Conservation (phyloP, 2,888 invertebrate species). For the Dimorphilus gyrociliatus region DNA sequence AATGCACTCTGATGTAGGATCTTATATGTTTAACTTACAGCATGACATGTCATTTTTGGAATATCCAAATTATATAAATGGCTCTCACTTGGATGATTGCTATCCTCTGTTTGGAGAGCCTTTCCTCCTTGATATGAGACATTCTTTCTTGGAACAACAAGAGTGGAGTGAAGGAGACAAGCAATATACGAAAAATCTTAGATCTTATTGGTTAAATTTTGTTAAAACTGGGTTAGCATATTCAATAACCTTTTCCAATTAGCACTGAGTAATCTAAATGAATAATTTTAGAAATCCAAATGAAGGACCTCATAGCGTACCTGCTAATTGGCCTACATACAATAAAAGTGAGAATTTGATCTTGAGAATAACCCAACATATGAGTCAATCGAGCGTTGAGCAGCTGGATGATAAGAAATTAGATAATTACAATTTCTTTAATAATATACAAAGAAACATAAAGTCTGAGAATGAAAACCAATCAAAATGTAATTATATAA, state of each 20-base stretch:
- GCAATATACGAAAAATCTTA: background rate
- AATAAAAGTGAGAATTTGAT: background rate
- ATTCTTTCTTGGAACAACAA: too few relatives aligned
- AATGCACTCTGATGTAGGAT: too few relatives aligned
- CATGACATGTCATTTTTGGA: too few relatives aligned
- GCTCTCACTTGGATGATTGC: constrained; percentile 3
- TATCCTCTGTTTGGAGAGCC: background rate
- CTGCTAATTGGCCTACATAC: constrained; percentile 1
- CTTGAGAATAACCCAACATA: constrained; percentile 2
- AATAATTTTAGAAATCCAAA: constrained; percentile 1
- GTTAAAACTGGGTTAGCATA: constrained; percentile 3
- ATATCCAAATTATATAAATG: constrained; percentile 3
- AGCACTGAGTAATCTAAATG: background rate
- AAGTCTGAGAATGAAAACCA: too few relatives aligned
- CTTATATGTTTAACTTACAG: too few relatives aligned
- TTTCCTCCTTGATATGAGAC: too few relatives aligned
- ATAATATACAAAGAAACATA: too few relatives aligned
- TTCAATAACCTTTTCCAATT: background rate
- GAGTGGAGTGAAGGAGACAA: background rate
- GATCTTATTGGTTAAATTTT: constrained; percentile 2
- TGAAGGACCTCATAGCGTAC: background rate
- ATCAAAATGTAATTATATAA: too few relatives aligned
- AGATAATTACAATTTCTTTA: too few relatives aligned
- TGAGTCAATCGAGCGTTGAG: too few relatives aligned
- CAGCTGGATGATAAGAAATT: too few relatives aligned